Evolutionary conservation across 2,797 vertebrate genomes (phyloP), one percentile per base, ranked within the genome.

Genomic region (Pseudocheirus occidentalis): DNA sequence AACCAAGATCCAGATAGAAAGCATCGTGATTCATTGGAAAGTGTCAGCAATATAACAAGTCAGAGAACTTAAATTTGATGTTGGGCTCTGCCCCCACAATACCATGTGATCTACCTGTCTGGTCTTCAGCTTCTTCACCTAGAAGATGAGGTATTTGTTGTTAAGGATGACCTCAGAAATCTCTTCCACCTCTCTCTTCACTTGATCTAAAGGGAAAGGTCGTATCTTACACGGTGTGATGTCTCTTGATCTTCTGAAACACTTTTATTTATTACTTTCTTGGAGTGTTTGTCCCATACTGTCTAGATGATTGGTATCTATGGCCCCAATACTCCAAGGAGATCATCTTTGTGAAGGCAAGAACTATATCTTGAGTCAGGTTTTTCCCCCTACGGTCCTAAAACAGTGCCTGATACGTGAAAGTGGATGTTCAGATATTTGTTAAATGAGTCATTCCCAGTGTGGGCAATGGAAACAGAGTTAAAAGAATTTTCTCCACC

Each of bases 391-490:
- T 11, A 13, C 58, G 10, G 6, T 24, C n/a, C 66, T 46, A 81
- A 81, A 3, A 81, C 18, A 7, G 9, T 81, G 18, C 21, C 40
- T 87, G 73, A 87, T 27, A 27, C 7, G 50, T 24, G 4, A 46
- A 3, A 55, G 46, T 87, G 56, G 14, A 10, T 91, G 13, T 52
- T 95, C 27, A 87, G 27, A 50, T 95, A 94, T 56, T 34, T 55
- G 34, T 94, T 93, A 93, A 93, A 94, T 73, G 53, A 95, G 13
- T 92, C 57, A 40, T 87, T 94, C 55, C 56, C 57, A 7, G 66
- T 94, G 40, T 5, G n/a, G 46, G 53, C 73, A 59, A 56, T 59
- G 81, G 92, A 91, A 27, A 96, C n/a, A 53, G 52, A 40, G 87
- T 46, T 52, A 40, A 54, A 56, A 93, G 58, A 94, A 73, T 91